Conservation (phyloP, 2,888 invertebrate genomes). For the Digitonthophagus gazella region DNA sequence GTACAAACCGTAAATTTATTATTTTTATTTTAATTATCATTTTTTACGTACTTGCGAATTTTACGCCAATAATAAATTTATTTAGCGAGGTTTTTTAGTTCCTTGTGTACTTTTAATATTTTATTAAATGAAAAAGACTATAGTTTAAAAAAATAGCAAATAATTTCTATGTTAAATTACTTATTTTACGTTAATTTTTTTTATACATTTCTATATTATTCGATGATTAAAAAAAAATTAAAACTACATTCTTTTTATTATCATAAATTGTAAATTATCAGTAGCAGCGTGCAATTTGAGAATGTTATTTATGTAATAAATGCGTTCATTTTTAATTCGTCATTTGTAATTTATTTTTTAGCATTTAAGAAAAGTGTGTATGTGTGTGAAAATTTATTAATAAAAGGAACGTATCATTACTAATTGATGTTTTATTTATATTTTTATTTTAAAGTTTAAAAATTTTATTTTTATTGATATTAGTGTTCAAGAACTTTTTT, state of each 20-base stretch:
- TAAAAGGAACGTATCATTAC: not conserved
- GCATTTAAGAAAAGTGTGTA: constrained; percentile 6
- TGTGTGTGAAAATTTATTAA: not conserved
- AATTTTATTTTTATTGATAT: no score
- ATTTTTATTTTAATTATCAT: not conserved
- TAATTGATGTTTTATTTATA: not conserved
- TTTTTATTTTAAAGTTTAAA: no score
- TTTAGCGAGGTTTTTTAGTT: no score
- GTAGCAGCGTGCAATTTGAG: constrained; percentile 14
- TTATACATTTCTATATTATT: no score
- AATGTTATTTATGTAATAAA: not conserved
- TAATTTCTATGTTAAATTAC: no score
- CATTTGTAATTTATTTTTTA: not conserved
- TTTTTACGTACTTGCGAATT: not conserved
- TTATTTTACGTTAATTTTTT: no score
- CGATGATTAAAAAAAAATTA: not conserved
- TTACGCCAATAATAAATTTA: no score
- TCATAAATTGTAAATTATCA: constrained; percentile 2
- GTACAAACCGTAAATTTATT: not conserved
- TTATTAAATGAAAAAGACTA: no score
- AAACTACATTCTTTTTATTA: not conserved
- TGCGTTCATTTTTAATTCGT: not conserved
- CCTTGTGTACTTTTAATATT: no score
- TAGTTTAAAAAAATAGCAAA: no score
- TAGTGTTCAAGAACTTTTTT: no score